Base-by-base conservation (phyloP, 2,888 invertebrate species). In the Cotesia congregata region DNA sequence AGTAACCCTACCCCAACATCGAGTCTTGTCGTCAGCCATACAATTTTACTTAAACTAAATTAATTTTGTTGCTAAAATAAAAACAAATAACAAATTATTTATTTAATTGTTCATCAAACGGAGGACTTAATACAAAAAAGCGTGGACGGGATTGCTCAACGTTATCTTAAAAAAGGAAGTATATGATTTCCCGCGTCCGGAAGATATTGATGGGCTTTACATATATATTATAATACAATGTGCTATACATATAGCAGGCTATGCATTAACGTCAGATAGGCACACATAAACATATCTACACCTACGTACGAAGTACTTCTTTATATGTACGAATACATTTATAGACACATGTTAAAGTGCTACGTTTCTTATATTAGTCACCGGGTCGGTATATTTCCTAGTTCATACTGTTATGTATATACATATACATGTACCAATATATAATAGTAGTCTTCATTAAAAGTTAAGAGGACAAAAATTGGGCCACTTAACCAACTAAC, bases 141-240 rank as follows among this genome's bases (percentile, higher is more conserved):
- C 50, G 50, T 50, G 50, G 50, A 50, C 50, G 17, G 38, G 17
- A 68, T 30, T 72, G 17, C 9, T 20, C 12, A 20, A 30, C 5
- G 17, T 17, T 70, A 59, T 70, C 50, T 12, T 20, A 9, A 72
- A 81, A 79, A 81, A 80, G 83, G 83, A 85, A 82, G 80, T 82
- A 80, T 69, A 78, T 80, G 82, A 83, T 84, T 84, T 84, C 80
- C 81, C 81, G 78, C 80, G 75, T 79, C 80, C 75, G 80, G 78
- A 78, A 78, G 75, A 79, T 82, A 85, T 84, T 83, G 83, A 85
- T 84, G 83, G 78, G 77, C 17, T 9, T 6, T 15, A 40, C 50
- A 15, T 20, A 59, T 30, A 38, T 40, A 41, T 50, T 50, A 50
- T 50, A 50, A 12, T 12, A 50, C 50, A 50, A 50, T 50, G 50